These are phyloP conservation scores for Erebia ligea DNA, from an alignment of 2,888 invertebrate genomes.

Conservation along the genomic window DNA sequence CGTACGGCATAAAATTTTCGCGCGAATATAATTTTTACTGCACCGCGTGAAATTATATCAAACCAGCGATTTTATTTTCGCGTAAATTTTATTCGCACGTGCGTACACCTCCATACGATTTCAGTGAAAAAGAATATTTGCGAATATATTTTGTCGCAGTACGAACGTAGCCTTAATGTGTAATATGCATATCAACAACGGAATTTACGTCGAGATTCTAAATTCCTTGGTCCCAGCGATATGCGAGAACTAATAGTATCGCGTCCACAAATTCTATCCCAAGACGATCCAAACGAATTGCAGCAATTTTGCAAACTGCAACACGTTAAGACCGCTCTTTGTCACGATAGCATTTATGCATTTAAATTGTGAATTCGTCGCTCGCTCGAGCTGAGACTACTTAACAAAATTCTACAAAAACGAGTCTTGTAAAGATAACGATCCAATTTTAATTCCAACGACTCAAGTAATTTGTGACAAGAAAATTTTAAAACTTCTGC, in stretches of 20 bases:
- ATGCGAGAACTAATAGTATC: constrained; percentile 42
- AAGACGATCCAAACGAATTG: constrained; percentile 45
- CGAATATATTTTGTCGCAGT: too few relatives aligned
- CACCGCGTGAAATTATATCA: too few relatives aligned
- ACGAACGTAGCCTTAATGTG: too few relatives aligned
- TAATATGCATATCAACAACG: neutral
- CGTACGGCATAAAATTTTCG: too few relatives aligned
- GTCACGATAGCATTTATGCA: constrained; percentile 45
- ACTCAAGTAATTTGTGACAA: too few relatives aligned
- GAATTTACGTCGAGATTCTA: constrained; percentile 8
- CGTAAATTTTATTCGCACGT: too few relatives aligned
- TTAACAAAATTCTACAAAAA: constrained; percentile 22
- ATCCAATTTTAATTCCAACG: neutral
- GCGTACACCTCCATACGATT: too few relatives aligned
- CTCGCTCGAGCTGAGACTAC: constrained; percentile 16
- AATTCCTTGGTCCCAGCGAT: constrained; percentile 31
- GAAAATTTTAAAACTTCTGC: too few relatives aligned
- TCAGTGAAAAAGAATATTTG: too few relatives aligned
- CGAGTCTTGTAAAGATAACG: neutral
- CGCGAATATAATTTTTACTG: too few relatives aligned
- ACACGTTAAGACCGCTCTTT: constrained; percentile 43
- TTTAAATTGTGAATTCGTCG: constrained; percentile 41
- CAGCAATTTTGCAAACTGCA: constrained; percentile 45
- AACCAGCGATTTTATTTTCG: too few relatives aligned
- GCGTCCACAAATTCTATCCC: constrained; percentile 45